Base-by-base conservation (phyloP, 1,140 invertebrate species). In the Mactra quadrangularis region DNA sequence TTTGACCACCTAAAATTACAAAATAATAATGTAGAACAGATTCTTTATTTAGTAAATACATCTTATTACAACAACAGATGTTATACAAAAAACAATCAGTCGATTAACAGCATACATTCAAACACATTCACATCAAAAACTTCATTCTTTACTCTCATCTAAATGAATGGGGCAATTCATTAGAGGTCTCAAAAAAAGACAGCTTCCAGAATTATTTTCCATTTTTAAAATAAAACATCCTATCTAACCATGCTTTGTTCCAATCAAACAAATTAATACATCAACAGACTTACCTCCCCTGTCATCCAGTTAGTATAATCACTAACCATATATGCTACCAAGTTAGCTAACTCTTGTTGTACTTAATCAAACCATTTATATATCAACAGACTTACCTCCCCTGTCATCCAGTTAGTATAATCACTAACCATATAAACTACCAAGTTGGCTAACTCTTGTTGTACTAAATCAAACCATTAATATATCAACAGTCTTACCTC, bases 361-460 rank as follows among this genome's bases (percentile, higher is more conserved):
- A n/a, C n/a, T n/a, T n/a, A n/a, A n/a, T n/a, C n/a, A n/a, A 11
- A 25, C 25, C 25, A n/a, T n/a, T n/a, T n/a, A n/a, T n/a, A n/a
- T 93, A 13, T 1, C 15, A 53, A 17, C 50, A 41, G 1, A 31
- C 86, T 90, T 87, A 95, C 94, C 88, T 94, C 92, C 85, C 95
- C 95, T 85, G 93, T 94, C 72, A 95, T 92, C 94, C 94, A 95
- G 68, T 85, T 93, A 17, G 94, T 88, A 88, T 94, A 95, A 86
- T 95, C 95, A 85, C 94, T 94, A 72, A 94, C 92, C 52, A 95
- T 78, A 87, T 94, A 95, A 17, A 90, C 68, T 3, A 94, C 94
- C 47, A 95, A 87, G 83, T 95, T 95, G 11, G 94, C 93, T 27
- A 95, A 78, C 89, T 95, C 95, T 79, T 93, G 92, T 0, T n/a